phyloP scores from a whole-genome alignment of 37 sponge, comb jelly and placozoan genomes.

The Eunapius fragilis region DNA sequence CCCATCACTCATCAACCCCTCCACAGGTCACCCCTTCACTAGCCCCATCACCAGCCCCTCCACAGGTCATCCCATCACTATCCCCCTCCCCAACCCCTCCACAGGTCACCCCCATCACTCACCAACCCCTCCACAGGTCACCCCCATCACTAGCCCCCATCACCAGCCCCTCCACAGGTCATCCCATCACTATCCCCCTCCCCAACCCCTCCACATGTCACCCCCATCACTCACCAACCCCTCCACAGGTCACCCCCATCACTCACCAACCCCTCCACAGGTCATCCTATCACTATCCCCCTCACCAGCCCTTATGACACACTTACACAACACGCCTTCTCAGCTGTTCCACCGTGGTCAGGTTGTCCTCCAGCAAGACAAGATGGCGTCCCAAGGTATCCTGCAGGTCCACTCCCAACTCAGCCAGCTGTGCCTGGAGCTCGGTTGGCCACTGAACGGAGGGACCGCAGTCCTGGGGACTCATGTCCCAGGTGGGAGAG shows the following conservation, averaged over 20 bases:
- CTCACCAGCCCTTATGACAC: background rate
- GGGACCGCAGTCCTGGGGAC: background rate
- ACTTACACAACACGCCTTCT: background rate
- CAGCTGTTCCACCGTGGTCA: background rate
- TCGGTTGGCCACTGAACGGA: background rate
- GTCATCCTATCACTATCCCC: background rate
- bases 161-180: no score
- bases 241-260: no score
- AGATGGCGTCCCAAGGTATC: background rate
- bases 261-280: no score
- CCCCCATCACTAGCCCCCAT: no score
- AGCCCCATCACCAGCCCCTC: background rate
- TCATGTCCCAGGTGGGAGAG: background rate
- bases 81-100: no score
- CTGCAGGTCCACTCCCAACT: background rate
- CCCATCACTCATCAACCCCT: no score
- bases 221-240: no score
- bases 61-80: no score
- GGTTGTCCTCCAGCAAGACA: background rate
- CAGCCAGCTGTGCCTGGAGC: background rate
- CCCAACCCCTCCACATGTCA: no score
- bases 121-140: background rate
- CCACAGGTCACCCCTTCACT: no score
- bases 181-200: no score
- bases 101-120: no score